A percentile compares a stretch with the other conserved stretches of the same genome.
phyloP scores from a whole-genome alignment of 2,113 vertebrate species.

The Nasalis larvatus region DNA sequence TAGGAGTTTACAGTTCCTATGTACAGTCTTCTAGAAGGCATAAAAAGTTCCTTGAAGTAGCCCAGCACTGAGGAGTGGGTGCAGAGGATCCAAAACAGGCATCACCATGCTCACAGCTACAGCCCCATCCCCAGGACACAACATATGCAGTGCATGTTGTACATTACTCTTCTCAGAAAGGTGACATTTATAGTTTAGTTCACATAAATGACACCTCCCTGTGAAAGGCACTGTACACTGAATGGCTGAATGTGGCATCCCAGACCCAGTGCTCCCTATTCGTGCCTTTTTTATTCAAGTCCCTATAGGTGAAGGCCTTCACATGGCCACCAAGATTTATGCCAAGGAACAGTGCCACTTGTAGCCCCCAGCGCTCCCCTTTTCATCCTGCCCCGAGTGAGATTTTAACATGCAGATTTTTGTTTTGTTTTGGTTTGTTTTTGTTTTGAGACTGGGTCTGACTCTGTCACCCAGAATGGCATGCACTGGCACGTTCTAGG shows the following conservation, averaged over 20 bases:
- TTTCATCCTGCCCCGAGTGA: neutral
- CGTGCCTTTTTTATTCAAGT: neutral
- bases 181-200: neutral
- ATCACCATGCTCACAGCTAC: neutral
- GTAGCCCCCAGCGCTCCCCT: neutral
- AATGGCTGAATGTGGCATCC: neutral
- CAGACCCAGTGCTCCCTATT: neutral
- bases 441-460: no score
- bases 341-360: neutral
- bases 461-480: no score
- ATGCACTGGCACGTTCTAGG: no score
- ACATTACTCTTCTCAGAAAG: conserved; percentile 27
- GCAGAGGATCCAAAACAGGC: neutral
- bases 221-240: conserved; percentile 34
- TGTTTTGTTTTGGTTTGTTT: no score
- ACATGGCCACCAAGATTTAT: neutral
- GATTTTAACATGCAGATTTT: neutral
- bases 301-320: neutral
- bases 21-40: neutral
- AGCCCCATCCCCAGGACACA: neutral
- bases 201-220: conserved; percentile 25
- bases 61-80: neutral
- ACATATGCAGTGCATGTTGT: neutral
- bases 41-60: neutral
- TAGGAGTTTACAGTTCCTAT: neutral